These are phyloP conservation scores for Styela plicata DNA, from an alignment of 23 tunicate species.

Conservation along the genomic window DNA sequence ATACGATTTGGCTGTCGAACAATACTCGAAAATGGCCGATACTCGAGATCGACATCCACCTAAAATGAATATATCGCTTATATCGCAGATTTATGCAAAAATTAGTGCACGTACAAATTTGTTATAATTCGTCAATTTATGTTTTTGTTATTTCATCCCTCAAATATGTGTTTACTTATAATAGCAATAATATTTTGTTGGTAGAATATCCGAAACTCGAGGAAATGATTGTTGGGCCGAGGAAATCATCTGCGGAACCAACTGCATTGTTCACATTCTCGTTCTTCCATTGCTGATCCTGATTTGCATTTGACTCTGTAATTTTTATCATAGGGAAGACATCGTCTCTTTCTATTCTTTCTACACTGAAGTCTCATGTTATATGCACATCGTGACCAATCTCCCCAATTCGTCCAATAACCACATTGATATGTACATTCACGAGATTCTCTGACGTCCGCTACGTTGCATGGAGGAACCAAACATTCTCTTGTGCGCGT, in stretches of 20 bases:
- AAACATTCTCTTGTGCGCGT: neutral
- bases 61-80: no score
- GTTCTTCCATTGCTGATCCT: neutral
- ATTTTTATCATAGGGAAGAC: neutral
- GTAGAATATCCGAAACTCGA: no score
- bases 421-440: neutral
- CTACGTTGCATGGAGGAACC: neutral
- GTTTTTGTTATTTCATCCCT: neutral
- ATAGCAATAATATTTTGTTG: no score
- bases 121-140: neutral
- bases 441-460: neutral
- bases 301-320: neutral
- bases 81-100: no score
- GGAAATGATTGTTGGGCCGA: no score
- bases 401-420: neutral
- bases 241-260: no score
- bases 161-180: neutral
- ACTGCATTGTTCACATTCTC: neutral
- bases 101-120: no score
- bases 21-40: no score
- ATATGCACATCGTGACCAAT: neutral
- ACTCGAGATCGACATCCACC: no score
- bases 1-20: no score
- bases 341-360: neutral
- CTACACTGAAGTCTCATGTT: neutral